Evolutionary conservation across 2,113 vertebrate genomes (phyloP).

Genomic region (Mormyrus iriodes): DNA sequence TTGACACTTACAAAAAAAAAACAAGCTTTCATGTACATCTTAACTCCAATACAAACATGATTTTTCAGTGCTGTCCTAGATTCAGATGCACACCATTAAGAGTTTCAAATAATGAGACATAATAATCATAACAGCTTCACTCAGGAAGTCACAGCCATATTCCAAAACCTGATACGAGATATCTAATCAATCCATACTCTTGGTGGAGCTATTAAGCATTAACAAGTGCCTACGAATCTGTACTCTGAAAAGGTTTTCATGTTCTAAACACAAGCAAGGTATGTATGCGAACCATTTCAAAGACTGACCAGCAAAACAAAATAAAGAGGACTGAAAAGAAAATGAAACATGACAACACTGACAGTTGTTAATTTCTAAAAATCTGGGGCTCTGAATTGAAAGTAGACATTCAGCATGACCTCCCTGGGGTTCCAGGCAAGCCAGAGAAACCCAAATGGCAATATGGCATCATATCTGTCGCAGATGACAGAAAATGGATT

Average conservation of each 20-base stretch:
- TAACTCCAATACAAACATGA: neutral
- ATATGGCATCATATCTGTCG: neutral
- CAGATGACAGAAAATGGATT: neutral
- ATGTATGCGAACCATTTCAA: neutral
- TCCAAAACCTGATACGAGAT: neutral
- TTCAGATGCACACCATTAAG: neutral
- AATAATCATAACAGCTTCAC: neutral
- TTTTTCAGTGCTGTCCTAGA: neutral
- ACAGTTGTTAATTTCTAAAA: neutral
- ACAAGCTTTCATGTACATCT: neutral
- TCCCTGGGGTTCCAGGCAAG: neutral
- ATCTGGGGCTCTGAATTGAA: neutral
- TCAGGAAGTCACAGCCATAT: neutral
- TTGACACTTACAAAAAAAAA: neutral
- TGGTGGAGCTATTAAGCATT: neutral
- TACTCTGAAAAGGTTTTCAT: neutral
- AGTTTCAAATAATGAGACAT: neutral
- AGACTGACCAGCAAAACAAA: neutral
- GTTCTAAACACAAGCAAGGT: neutral
- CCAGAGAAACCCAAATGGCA: neutral
- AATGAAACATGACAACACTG: neutral
- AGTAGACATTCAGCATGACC: neutral
- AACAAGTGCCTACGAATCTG: neutral
- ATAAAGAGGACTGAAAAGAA: neutral
- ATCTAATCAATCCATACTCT: neutral